Conservation (phyloP, 2,113 vertebrate genomes). For the Micronisus gabar region DNA sequence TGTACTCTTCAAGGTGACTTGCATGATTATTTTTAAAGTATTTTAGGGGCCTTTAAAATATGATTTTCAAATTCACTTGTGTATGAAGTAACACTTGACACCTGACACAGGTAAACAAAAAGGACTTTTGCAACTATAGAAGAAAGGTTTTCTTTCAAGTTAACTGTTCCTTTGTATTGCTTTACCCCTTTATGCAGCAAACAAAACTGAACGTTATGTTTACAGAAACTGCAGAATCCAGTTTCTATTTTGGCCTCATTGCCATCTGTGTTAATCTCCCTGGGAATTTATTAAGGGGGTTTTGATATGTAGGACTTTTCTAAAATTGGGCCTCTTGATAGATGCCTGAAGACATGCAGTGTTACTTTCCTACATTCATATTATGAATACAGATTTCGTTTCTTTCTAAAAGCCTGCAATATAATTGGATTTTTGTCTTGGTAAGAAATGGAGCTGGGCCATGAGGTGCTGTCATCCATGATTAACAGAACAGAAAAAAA, state of each 20-base stretch:
- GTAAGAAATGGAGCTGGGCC: background rate
- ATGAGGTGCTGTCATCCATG: background rate
- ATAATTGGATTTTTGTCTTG: background rate
- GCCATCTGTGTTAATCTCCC: background rate
- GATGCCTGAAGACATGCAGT: background rate
- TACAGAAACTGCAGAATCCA: background rate
- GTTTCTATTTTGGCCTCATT: background rate
- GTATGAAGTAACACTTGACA: background rate
- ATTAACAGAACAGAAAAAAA: background rate
- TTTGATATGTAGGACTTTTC: background rate
- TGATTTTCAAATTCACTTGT: background rate
- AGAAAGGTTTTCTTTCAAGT: background rate
- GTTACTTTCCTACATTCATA: background rate
- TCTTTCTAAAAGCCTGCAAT: background rate
- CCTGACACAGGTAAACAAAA: background rate
- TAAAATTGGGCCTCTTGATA: background rate
- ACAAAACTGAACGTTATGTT: background rate
- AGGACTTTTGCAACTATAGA: background rate
- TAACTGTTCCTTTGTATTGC: background rate
- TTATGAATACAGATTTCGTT: background rate
- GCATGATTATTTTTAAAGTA: background rate
- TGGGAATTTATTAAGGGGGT: background rate
- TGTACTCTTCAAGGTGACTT: background rate
- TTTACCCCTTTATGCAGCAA: background rate
- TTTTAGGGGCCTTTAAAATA: background rate